Evolutionary conservation across 2,888 invertebrate genomes (phyloP).

Genomic region (Metellina segmentata): DNA sequence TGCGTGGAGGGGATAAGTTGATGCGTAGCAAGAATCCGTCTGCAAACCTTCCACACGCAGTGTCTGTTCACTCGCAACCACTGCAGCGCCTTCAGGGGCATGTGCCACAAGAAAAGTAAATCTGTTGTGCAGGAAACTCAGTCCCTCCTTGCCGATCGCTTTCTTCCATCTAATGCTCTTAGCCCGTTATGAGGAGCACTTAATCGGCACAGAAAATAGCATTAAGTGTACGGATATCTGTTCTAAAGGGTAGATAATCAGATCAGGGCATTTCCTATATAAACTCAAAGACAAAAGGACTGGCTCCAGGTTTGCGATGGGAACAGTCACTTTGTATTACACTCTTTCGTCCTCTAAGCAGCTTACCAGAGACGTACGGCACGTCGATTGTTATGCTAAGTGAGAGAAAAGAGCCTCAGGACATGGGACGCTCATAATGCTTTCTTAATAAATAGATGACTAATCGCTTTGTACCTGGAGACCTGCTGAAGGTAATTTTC

Average conservation of each 20-base stretch:
- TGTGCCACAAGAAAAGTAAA: background rate
- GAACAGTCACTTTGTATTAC: constrained; percentile 67
- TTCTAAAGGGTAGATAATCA: constrained; percentile 62
- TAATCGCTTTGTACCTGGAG: constrained; percentile 52
- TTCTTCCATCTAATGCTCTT: constrained; percentile 46
- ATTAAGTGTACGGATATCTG: constrained; percentile 55
- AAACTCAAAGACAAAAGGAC: constrained; percentile 33
- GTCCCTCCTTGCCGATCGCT: background rate
- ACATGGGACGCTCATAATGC: constrained; percentile 41
- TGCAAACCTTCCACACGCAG: no score
- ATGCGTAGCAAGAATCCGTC: no score
- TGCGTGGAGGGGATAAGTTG: no score
- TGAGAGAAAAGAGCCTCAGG: constrained; percentile 44
- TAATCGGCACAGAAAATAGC: constrained; percentile 58
- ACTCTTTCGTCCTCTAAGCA: constrained; percentile 57
- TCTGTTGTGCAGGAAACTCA: background rate
- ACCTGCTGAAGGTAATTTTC: constrained; percentile 32
- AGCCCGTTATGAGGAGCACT: constrained; percentile 41
- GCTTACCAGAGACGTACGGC: constrained; percentile 45
- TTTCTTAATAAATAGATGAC: constrained; percentile 62
- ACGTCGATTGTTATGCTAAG: constrained; percentile 68
- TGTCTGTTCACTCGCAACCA: no score
- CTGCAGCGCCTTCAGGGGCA: no score
- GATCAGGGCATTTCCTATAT: constrained; percentile 51
- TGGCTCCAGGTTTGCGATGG: constrained; percentile 5